These are phyloP conservation scores for Tautogolabrus adspersus DNA, from an alignment of 2,113 vertebrate species.

Conservation along the genomic window DNA sequence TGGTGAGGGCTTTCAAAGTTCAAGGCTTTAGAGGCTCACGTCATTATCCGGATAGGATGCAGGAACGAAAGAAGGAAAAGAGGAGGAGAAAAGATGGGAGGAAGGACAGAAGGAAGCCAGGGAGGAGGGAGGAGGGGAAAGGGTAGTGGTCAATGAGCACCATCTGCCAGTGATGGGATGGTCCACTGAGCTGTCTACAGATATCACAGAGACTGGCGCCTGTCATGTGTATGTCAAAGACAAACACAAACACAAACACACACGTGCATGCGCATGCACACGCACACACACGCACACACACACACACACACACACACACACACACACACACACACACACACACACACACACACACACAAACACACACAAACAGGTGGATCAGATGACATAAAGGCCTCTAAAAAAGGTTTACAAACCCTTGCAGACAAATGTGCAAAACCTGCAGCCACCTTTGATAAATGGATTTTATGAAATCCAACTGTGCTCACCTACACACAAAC, in stretches of 20 bases:
- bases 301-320: not conserved
- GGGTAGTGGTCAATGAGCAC: slow-evolving; percentile 32
- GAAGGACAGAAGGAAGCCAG: not conserved
- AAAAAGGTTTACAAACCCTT: not conserved
- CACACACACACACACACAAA: not conserved
- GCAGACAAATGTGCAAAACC: not conserved
- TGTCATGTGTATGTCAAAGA: slow-evolving; percentile 7
- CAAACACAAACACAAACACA: not conserved
- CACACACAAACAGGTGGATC: not conserved
- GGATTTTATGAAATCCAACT: not conserved
- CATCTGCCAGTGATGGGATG: slow-evolving; percentile 32
- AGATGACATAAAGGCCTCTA: not conserved
- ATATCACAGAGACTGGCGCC: slow-evolving; percentile 32
- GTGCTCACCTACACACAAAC: not conserved
- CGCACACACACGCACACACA: not conserved
- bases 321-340: slow-evolving; percentile 4
- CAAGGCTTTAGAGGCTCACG: slow-evolving; percentile 4
- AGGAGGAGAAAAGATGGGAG: not conserved
- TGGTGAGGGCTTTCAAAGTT: slow-evolving; percentile 36
- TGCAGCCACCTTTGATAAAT: not conserved
- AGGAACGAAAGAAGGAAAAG: not conserved
- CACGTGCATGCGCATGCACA: not conserved
- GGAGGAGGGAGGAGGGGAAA: not conserved
- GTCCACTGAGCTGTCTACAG: slow-evolving; percentile 42
- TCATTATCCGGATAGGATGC: not conserved